Percentiles rank a stretch among this genome's conserved stretches.
Conservation (phyloP, 1,140 invertebrate species). For the Drosophila seguyi region DNA sequence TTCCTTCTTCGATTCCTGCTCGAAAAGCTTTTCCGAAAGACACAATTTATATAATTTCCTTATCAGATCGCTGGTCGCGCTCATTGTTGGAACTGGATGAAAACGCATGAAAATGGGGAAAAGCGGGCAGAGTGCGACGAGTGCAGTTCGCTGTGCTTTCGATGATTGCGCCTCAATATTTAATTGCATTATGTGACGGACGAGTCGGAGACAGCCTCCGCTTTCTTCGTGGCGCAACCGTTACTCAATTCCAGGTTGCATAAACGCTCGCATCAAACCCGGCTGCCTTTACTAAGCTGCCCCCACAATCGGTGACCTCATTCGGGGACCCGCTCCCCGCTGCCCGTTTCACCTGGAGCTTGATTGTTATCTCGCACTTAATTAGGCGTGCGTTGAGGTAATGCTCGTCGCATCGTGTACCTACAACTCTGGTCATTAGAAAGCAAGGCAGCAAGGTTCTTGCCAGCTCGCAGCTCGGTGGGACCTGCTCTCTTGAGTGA, state of each 20-base stretch:
- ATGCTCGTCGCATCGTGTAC: conserved; percentile 46
- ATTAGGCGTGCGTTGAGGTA: conserved; percentile 71
- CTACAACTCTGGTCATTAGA: conserved; percentile 57
- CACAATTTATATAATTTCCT: conserved; percentile 80
- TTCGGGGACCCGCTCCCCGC: conserved; percentile 33
- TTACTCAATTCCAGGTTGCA: conserved; percentile 46
- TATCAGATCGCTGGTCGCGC: conserved; percentile 60
- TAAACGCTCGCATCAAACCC: conserved; percentile 40
- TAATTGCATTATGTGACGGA: conserved; percentile 73
- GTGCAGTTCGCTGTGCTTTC: conserved; percentile 77
- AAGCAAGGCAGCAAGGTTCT: conserved; percentile 40
- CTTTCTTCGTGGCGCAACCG: conserved; percentile 63
- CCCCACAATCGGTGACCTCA: conserved; percentile 68
- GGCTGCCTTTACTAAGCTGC: conserved; percentile 39
- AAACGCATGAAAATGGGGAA: conserved; percentile 64
- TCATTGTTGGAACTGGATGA: conserved; percentile 55
- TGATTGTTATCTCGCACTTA: conserved; percentile 74
- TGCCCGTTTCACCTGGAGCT: conserved; percentile 20
- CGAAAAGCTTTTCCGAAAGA: conserved; percentile 57
- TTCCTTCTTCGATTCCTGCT: conserved; percentile 53
- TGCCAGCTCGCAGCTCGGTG: conserved; percentile 13
- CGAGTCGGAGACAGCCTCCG: conserved; percentile 45
- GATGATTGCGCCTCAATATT: conserved; percentile 59
- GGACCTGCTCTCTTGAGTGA: conserved; percentile 8
- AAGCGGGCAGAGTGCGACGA: conserved; percentile 61